These are phyloP conservation scores for Prolemur simus DNA, from an alignment of 2,113 vertebrate species.

Conservation along the genomic window DNA sequence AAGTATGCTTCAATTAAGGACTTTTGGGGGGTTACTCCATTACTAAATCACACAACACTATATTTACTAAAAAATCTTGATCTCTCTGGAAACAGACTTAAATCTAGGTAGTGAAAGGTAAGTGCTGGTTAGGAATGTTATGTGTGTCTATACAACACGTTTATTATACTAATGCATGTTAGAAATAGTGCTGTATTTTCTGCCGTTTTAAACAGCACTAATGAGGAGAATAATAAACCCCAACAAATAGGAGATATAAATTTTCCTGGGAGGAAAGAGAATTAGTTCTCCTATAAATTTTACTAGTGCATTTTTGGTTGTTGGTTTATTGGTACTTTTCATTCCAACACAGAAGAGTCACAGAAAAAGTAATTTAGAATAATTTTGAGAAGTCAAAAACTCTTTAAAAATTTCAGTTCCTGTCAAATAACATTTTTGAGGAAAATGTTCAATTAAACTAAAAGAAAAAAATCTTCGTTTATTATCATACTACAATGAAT, in stretches of 20 bases:
- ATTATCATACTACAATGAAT: not conserved
- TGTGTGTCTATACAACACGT: not conserved
- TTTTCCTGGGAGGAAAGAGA: slow-evolving; percentile 4
- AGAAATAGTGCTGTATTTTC: not conserved
- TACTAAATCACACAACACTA: not conserved
- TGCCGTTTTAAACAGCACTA: not conserved
- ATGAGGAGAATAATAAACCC: not conserved
- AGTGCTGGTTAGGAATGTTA: not conserved
- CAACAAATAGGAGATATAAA: not conserved
- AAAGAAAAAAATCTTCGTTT: not conserved
- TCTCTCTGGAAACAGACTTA: not conserved
- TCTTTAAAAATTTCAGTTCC: not conserved
- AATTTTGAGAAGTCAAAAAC: not conserved
- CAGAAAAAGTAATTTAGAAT: not conserved
- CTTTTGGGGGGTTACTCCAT: not conserved
- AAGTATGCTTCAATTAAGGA: not conserved
- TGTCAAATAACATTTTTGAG: not conserved
- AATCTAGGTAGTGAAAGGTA: not conserved
- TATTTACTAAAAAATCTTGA: not conserved
- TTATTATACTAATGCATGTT: not conserved
- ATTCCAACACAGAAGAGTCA: not conserved
- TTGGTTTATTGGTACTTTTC: not conserved
- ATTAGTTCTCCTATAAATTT: not conserved
- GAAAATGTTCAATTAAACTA: not conserved
- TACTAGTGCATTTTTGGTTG: not conserved